These are phyloP conservation scores for Embidobia sp. DNA, from an alignment of 2,888 invertebrate genomes.

Conservation along the genomic window DNA sequence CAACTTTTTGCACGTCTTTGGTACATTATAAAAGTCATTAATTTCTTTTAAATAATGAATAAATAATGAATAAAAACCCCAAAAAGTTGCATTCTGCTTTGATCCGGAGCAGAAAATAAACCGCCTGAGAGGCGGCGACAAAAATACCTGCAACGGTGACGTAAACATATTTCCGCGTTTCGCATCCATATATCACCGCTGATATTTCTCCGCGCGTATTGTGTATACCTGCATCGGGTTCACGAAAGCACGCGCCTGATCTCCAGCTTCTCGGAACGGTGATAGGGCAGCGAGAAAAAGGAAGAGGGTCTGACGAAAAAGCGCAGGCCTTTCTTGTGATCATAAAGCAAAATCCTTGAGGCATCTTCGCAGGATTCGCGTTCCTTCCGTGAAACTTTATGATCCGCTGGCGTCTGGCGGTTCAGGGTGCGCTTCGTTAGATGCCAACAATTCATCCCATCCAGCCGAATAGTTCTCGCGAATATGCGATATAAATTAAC, in stretches of 20 bases:
- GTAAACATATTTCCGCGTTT: conserved; percentile 53
- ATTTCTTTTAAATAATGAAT: no score
- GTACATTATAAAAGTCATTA: no score
- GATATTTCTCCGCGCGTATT: conserved; percentile 8
- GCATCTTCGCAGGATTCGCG: conserved; percentile 70
- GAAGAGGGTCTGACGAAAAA: conserved; percentile 64
- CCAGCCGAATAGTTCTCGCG: conserved; percentile 42
- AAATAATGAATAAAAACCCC: no score
- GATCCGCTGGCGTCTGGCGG: conserved; percentile 49
- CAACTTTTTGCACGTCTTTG: no score
- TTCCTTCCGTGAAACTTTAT: conserved; percentile 72
- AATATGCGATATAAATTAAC: conserved; percentile 51
- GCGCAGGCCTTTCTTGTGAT: conserved; percentile 69
- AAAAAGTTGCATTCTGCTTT: no score
- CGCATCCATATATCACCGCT: conserved; percentile 40
- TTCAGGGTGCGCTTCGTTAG: conserved; percentile 44
- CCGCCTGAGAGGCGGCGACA: background rate
- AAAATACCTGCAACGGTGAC: conserved; percentile 11
- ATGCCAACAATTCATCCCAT: conserved; percentile 29
- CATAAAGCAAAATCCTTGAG: conserved; percentile 75
- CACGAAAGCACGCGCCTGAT: conserved; percentile 48
- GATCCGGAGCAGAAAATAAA: no score
- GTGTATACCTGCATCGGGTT: conserved; percentile 51
- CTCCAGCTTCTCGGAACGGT: conserved; percentile 66
- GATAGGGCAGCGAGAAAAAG: conserved; percentile 56